Percentiles rank a stretch among this genome's conserved stretches.
phyloP scores from a whole-genome alignment of 2,888 invertebrate species.

The Megamerina dolium region DNA sequence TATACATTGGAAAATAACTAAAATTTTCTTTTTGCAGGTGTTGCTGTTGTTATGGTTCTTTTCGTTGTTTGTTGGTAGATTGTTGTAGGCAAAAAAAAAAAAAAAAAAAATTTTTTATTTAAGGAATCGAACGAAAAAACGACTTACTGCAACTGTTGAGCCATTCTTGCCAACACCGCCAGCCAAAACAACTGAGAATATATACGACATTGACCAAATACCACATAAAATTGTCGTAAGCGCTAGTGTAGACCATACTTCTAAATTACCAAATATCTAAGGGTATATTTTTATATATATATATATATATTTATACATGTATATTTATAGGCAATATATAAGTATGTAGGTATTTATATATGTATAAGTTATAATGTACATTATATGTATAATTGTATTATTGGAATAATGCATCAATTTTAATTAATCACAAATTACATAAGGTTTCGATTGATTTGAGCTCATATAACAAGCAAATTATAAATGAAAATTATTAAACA shows the following conservation, averaged over 20 bases:
- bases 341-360: slow-evolving; percentile 10
- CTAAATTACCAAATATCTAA: slow-evolving; percentile 58
- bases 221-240: slow-evolving; percentile 68
- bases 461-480: no score
- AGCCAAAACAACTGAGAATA: slow-evolving; percentile 73
- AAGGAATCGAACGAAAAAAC: neutral
- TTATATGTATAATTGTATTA: no score
- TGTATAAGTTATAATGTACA: slow-evolving; percentile 15
- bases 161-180: slow-evolving; percentile 99
- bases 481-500: no score
- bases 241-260: slow-evolving; percentile 71
- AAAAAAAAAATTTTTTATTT: slow-evolving; percentile 1
- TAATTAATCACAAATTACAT: no score
- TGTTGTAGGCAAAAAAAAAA: slow-evolving; percentile 17
- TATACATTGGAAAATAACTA: neutral
- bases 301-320: no score
- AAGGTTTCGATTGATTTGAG: no score
- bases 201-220: slow-evolving; percentile 64
- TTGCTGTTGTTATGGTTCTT: neutral
- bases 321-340: no score
- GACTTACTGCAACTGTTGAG: slow-evolving; percentile 97
- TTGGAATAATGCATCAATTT: no score
- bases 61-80: slow-evolving; percentile 3
- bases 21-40: neutral
- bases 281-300: slow-evolving; percentile 17